Conservation (phyloP, 2,797 vertebrate species). For the Thalassophryne amazonica region DNA sequence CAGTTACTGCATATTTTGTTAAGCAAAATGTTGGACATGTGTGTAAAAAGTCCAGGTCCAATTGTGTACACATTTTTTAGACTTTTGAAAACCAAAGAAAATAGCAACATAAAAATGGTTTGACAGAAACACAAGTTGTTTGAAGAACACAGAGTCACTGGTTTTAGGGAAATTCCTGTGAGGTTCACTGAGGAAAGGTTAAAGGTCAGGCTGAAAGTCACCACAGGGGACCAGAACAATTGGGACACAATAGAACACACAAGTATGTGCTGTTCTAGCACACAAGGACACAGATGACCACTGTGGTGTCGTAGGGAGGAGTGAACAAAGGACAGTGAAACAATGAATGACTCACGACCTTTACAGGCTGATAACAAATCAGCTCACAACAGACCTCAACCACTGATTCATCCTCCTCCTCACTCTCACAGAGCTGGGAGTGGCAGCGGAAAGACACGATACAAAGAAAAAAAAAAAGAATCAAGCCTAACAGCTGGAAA, state of each 20-base stretch:
- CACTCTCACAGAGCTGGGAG: constrained; percentile 67
- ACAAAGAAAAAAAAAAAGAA: background rate
- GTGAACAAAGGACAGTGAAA: background rate
- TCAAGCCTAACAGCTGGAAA: background rate
- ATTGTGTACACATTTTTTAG: constrained; percentile 63
- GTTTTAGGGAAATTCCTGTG: constrained; percentile 4
- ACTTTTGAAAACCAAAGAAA: constrained; percentile 31
- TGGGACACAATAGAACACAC: constrained; percentile 8
- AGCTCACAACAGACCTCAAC: constrained; percentile 64
- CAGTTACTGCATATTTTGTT: no score
- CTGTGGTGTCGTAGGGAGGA: background rate
- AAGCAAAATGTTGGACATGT: no score
- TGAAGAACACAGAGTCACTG: background rate
- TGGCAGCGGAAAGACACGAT: constrained; percentile 35
- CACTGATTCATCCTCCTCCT: constrained; percentile 56
- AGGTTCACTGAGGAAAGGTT: background rate
- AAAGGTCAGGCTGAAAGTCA: background rate
- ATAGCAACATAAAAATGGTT: constrained; percentile 4
- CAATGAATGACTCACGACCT: background rate
- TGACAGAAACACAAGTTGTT: background rate
- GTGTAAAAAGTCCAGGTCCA: no score
- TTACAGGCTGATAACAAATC: constrained; percentile 3
- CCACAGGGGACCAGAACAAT: constrained; percentile 14
- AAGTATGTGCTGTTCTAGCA: background rate
- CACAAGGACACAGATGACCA: background rate